Evolutionary conservation across 1,140 invertebrate species (phyloP), one percentile per base, ranked within the genome.

Genomic region (Tetragonula clypearis): DNA sequence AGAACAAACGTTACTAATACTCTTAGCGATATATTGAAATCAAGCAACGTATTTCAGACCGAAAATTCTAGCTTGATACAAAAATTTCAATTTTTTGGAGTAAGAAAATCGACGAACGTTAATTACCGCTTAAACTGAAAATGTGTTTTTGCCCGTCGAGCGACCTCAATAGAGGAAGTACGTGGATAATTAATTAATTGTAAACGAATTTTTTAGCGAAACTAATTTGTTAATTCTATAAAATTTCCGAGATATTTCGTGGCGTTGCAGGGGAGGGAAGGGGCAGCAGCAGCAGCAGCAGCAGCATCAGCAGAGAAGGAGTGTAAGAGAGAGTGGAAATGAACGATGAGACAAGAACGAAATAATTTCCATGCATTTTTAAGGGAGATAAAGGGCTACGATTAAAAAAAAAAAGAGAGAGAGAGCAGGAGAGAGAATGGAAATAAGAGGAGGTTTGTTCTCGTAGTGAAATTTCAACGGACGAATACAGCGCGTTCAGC

Each of bases 51-150:
- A 79, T 84, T 30, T 14, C 21, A 8, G 0, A 9, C 14, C 56
- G 8, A 49, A 75, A 41, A 23, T 66, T 75, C n/a, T 14, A 35
- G 14, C 9, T 65, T 49, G 26, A 81, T 82, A 62, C 23, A n/a
- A 76, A 49, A 88, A 90, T 86, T 75, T 80, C 56, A 68, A 35
- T 35, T 81, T 35, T 81, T 90, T 35, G 56, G 30, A 49, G 56
- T 41, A 17, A 62, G 58, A 83, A 86, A 88, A 88, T 87, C 85
- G 87, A 88, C 84, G 90, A 87, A 85, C 78, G 73, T 62, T 83
- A 90, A 90, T 90, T 90, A 88, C 85, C 85, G 73, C 41, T 90
- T 88, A 90, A 90, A 69, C 80, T 62, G 53, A 65, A 74, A 68
- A 56, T 80, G 79, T 69, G 71, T 75, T 78, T 75, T 78, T 81